phyloP scores from a whole-genome alignment of 2,113 vertebrate species.

The Menidia beryllina region DNA sequence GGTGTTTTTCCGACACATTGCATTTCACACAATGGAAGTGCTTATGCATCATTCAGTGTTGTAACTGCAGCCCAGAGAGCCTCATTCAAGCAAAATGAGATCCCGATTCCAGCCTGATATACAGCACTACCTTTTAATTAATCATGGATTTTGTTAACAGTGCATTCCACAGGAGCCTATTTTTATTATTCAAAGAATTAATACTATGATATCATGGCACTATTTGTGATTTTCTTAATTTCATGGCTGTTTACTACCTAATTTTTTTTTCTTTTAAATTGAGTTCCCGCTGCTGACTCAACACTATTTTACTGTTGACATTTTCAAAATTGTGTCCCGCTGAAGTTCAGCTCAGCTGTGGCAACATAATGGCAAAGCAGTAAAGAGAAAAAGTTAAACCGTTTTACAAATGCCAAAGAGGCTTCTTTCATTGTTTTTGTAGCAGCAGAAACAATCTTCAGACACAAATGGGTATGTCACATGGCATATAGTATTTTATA shows the following conservation, averaged over 20 bases:
- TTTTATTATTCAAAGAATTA: slow-evolving; percentile 40
- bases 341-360: neutral
- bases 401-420: neutral
- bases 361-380: neutral
- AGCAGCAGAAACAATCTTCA: no score
- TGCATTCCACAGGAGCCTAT: neutral
- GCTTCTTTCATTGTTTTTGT: neutral
- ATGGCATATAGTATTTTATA: no score
- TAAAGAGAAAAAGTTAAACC: neutral
- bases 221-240: slow-evolving; percentile 58
- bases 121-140: slow-evolving; percentile 40
- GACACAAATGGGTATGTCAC: no score
- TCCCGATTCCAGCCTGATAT: slow-evolving; percentile 41
- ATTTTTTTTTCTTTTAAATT: slow-evolving; percentile 32
- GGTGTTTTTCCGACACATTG: slow-evolving; percentile 19
- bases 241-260: slow-evolving; percentile 62
- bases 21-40: slow-evolving; percentile 31
- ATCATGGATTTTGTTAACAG: slow-evolving; percentile 32
- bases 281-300: slow-evolving; percentile 21
- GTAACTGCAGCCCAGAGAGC: slow-evolving; percentile 29
- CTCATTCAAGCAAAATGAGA: slow-evolving; percentile 40
- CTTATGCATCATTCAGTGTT: slow-evolving; percentile 19
- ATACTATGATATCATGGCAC: slow-evolving; percentile 42
- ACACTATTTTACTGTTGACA: slow-evolving; percentile 17
- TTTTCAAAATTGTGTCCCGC: neutral